Conservation (phyloP, 2,888 invertebrate species). For the Melolontha melolontha region DNA sequence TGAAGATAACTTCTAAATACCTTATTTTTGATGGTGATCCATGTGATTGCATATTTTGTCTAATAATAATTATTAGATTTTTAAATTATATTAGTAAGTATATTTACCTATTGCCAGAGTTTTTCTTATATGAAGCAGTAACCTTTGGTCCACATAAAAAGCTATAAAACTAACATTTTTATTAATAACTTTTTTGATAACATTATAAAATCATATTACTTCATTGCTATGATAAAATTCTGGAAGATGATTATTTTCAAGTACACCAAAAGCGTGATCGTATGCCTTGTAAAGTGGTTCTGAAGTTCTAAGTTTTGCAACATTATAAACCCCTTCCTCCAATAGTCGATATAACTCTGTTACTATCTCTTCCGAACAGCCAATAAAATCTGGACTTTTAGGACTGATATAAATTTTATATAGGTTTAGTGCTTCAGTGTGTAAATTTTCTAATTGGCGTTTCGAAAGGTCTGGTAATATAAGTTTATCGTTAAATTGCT, state of each 20-base stretch:
- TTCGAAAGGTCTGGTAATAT: slow-evolving; percentile 80
- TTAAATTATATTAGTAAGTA: slow-evolving; percentile 51
- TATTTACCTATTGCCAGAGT: slow-evolving; percentile 69
- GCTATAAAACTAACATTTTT: slow-evolving; percentile 75
- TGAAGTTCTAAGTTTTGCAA: slow-evolving; percentile 80
- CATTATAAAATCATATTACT: slow-evolving; percentile 62
- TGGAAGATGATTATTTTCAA: slow-evolving; percentile 81
- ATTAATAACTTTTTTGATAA: not conserved
- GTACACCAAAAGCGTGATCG: slow-evolving; percentile 78
- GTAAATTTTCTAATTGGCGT: slow-evolving; percentile 73
- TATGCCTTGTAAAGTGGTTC: slow-evolving; percentile 84
- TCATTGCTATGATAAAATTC: slow-evolving; percentile 86
- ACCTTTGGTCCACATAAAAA: slow-evolving; percentile 76
- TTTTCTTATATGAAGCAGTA: slow-evolving; percentile 69
- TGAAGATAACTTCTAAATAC: slow-evolving; percentile 47
- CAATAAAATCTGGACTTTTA: slow-evolving; percentile 72
- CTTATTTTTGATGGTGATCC: slow-evolving; percentile 58
- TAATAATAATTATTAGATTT: slow-evolving; percentile 42
- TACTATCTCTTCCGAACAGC: slow-evolving; percentile 70
- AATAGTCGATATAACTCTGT: slow-evolving; percentile 69
- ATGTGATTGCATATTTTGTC: slow-evolving; percentile 50
- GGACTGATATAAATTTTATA: slow-evolving; percentile 76
- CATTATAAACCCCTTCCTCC: slow-evolving; percentile 72
- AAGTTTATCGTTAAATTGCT: slow-evolving; percentile 84
- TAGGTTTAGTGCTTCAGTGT: slow-evolving; percentile 75